A percentile compares a stretch with the other conserved stretches of the same genome.
These are phyloP conservation scores for Anneissia japonica DNA, from an alignment of 35 echinoderm and acorn worm species.

Conservation along the genomic window DNA sequence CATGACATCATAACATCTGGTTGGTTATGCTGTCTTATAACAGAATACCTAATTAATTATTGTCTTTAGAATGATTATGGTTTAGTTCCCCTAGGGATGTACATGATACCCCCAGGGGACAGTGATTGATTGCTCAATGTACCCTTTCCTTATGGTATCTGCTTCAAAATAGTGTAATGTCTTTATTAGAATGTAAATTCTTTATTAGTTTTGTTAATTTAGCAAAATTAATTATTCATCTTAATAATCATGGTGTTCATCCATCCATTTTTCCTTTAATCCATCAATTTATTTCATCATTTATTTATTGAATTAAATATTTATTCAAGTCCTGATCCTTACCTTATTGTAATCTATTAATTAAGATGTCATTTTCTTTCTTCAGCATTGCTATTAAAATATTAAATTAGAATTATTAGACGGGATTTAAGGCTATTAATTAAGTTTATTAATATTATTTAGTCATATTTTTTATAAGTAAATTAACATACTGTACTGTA, in stretches of 20 bases:
- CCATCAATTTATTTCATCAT: background rate
- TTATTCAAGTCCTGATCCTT: too few species aligned
- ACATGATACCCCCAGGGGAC: background rate
- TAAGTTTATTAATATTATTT: too few species aligned
- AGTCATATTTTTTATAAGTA: too few species aligned
- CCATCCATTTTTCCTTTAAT: background rate
- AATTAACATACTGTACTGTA: too few species aligned
- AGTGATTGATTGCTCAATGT: background rate
- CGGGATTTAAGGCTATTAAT: too few species aligned
- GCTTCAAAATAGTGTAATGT: background rate
- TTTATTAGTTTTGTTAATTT: background rate
- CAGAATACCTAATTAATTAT: background rate
- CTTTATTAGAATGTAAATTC: background rate
- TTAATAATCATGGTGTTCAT: background rate
- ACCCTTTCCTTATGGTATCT: background rate
- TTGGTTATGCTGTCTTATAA: background rate
- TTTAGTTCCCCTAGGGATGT: background rate
- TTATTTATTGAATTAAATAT: background rate
- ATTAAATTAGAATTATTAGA: too few species aligned
- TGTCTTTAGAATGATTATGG: background rate
- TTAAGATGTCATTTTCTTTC: too few species aligned
- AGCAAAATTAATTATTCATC: background rate
- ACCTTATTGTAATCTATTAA: too few species aligned
- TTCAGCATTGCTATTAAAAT: too few species aligned
- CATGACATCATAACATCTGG: background rate